A percentile compares a stretch with the other conserved stretches of the same genome.
These are phyloP conservation scores for Anastrepha obliqua DNA, from an alignment of 1,140 invertebrate genomes.

Conservation along the genomic window DNA sequence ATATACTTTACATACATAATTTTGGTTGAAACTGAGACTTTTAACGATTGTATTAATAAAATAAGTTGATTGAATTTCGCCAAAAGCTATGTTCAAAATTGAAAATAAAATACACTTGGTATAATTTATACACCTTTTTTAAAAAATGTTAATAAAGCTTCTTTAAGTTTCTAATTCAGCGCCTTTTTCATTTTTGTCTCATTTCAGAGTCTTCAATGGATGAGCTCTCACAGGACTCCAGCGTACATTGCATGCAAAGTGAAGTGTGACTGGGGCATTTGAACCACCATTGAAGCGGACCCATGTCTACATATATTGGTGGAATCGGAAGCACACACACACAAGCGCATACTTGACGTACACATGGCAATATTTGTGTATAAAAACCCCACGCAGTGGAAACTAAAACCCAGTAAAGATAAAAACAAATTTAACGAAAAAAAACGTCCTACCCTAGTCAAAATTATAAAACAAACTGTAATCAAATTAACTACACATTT, in stretches of 20 bases:
- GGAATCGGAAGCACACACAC: slow-evolving; percentile 10
- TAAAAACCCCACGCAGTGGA: not conserved
- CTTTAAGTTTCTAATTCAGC: too few relatives aligned
- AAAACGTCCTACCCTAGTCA: slow-evolving; percentile 73
- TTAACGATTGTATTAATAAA: too few relatives aligned
- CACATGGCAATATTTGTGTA: not conserved
- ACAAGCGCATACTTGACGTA: not conserved
- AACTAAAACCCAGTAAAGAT: slow-evolving; percentile 51
- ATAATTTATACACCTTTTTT: too few relatives aligned
- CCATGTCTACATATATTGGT: not conserved
- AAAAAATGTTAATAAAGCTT: too few relatives aligned
- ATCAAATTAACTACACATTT: not conserved
- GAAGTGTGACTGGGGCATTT: slow-evolving; percentile 78
- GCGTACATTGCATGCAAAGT: slow-evolving; percentile 85
- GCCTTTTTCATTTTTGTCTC: slow-evolving; percentile 55
- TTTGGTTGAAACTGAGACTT: too few relatives aligned
- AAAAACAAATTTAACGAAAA: slow-evolving; percentile 47
- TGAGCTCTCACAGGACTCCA: slow-evolving; percentile 87
- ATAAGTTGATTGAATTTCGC: too few relatives aligned
- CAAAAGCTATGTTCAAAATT: too few relatives aligned
- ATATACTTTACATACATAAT: too few relatives aligned
- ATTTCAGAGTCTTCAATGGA: slow-evolving; percentile 86
- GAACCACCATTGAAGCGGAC: slow-evolving; percentile 54
- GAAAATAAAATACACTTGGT: too few relatives aligned
- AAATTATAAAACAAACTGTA: slow-evolving; percentile 63